Base-by-base conservation (phyloP, 2,113 vertebrate species). In the Heptranchias perlo region DNA sequence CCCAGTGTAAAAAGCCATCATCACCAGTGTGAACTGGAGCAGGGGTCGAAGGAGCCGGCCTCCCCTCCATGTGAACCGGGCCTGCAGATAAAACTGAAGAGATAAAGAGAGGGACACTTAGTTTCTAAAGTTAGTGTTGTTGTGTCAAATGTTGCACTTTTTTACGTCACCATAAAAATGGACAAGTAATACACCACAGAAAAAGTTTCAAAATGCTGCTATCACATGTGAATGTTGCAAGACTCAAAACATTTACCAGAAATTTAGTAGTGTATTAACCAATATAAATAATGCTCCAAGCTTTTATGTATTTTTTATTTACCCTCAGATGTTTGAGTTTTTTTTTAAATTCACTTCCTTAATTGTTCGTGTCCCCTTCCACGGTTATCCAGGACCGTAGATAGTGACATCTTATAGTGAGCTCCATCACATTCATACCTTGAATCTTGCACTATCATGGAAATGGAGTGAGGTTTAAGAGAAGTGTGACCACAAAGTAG, bases 1-100 rank as follows among this genome's bases (percentile, higher is more conserved):
- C 96, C 99, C 99, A 0, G 99, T 99, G 98, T 99, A 99, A 97
- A 99, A 99, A 0, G 99, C 98, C 98, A 99, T 99, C 99, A 99
- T 99, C 97, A 99, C 97, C 96, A 99, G 98, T n/a, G 99, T 99
- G 98, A 99, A 99, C 97, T 99, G 99, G 54, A 99, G 98, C 96
- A 99, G 98, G 0, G 99, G 99, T 78, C 99, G 98, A 11, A 99
- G 98, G 96, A 99, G 98, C 4, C 99, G 98, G 54, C 98, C 99
- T 11, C 99, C 99, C 25, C 98, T 98, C 99, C 99, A 99, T 1
- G 98, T 99, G 97, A 99, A 99, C 94, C 99, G 98, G 96, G 99
- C 98, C 98, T 99, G 99, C 96, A 99, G 98, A 97, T 99, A 99
- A 16, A 99, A 98, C 99, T 99, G 97, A 0, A 89, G 76, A 96